Conservation (phyloP, 2,113 vertebrate genomes). For the Grallaria varia region DNA sequence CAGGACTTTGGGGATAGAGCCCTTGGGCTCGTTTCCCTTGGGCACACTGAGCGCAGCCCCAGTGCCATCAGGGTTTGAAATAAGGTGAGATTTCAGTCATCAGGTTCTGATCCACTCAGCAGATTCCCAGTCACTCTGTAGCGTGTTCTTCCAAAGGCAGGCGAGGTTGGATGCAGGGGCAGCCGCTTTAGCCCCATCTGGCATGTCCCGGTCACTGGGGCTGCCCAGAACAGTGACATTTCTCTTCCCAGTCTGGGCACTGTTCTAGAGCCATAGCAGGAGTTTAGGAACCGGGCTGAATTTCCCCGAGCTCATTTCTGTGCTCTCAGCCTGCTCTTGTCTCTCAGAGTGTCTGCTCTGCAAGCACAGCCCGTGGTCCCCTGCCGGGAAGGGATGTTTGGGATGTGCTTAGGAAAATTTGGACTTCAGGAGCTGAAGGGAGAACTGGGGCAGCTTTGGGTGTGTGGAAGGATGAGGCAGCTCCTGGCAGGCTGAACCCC, state of each 20-base stretch:
- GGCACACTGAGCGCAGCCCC: accelerated
- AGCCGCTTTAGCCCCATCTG: accelerated
- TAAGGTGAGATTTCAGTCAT: neutral
- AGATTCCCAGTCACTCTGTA: neutral
- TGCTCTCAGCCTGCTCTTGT: neutral
- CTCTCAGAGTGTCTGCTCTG: neutral
- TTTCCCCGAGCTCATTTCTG: neutral
- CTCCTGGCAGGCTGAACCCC: neutral
- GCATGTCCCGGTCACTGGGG: accelerated
- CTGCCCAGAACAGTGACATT: neutral
- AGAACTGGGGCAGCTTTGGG: neutral
- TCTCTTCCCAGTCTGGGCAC: too few relatives aligned
- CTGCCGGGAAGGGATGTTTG: neutral
- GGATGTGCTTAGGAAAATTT: neutral
- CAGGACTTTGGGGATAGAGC: neutral
- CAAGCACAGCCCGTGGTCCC: neutral
- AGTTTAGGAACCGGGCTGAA: neutral
- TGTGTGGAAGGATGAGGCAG: accelerated
- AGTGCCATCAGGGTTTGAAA: neutral
- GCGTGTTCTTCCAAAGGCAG: accelerated
- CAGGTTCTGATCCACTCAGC: neutral
- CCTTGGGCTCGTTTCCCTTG: neutral
- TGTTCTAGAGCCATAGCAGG: accelerated
- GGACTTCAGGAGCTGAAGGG: neutral
- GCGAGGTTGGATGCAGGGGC: neutral